Percentiles rank a stretch among this genome's conserved stretches.
Evolutionary conservation across 1,140 invertebrate species (phyloP).

Genomic region (Ips nitidus): DNA sequence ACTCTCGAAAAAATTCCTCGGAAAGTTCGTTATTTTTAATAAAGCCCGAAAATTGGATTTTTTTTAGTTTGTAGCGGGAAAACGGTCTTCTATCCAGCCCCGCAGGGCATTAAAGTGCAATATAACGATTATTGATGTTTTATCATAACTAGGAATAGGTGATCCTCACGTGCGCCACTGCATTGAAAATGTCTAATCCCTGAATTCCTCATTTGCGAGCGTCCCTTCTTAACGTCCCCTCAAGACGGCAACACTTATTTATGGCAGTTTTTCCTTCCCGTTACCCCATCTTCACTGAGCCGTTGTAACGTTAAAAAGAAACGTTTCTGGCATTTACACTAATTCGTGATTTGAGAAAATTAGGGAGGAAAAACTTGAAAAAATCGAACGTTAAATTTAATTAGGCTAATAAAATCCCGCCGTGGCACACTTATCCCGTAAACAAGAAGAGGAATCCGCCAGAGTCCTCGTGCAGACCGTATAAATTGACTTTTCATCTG

Average conservation of each 20-base stretch:
- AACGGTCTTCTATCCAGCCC: too few relatives aligned
- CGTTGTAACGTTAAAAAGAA: conserved; percentile 33
- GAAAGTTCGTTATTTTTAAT: conserved; percentile 21
- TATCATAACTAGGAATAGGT: too few relatives aligned
- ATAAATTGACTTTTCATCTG: conserved; percentile 36
- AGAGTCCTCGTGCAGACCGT: conserved; percentile 25
- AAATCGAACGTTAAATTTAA: not conserved
- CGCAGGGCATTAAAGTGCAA: too few relatives aligned
- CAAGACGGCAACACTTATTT: conserved; percentile 32
- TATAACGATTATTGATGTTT: too few relatives aligned
- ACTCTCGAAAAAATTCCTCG: conserved; percentile 12
- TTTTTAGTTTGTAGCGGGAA: too few relatives aligned
- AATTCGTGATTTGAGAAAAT: conserved; percentile 25
- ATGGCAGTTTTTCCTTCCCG: conserved; percentile 28
- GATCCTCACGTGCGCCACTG: too few relatives aligned
- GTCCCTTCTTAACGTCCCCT: conserved; percentile 24
- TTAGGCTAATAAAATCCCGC: conserved; percentile 1
- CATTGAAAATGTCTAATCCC: too few relatives aligned
- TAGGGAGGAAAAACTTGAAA: not conserved
- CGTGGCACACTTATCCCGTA: conserved; percentile 8
- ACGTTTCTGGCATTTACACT: conserved; percentile 34
- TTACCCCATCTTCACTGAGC: conserved; percentile 16
- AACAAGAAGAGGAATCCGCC: conserved; percentile 23
- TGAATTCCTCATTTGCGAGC: conserved; percentile 28
- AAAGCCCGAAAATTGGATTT: not conserved